Evolutionary conservation across 2,888 invertebrate species (phyloP), one percentile per base, ranked within the genome.

Genomic region (Anodontia alba): DNA sequence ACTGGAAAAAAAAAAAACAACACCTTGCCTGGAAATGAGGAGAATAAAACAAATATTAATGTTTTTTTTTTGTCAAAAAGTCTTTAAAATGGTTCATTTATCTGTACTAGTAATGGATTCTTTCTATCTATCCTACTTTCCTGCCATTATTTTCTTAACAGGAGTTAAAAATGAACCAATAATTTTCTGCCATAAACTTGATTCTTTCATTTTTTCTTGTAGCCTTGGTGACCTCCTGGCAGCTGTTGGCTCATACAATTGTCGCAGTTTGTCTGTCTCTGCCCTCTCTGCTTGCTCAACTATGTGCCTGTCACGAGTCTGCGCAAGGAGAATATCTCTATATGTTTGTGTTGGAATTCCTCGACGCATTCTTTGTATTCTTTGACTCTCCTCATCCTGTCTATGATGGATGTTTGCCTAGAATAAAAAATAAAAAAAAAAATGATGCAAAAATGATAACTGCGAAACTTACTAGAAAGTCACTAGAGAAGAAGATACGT

Each of bases 211-310:
- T 17, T 20, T 3, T 5, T 17, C 62, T 17, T 62, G 62, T 31
- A 62, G 33, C 20, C 73, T 36, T 33, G 81, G 74, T 8, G 76
- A 75, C 33, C 33, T 31, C 17, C 72, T 23, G 0, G 36, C 76
- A 15, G 71, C 75, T 23, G 75, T 72, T n/a, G 80, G 80, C 49
- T 76, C 57, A 38, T 80, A 80, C 33, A 80, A 31, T 42, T 76
- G 80, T 36, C 42, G 75, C n/a, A 72, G 26, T 73, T 78, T 78
- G 49, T 78, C 31, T 17, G 62, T 75, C 29, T 81, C 81, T 1
- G 71, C 73, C 38, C 71, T 67, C 57, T 78, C 81, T 17, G 76
- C 73, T 73, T 77, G 71, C 69, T 81, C 74, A 20, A 71, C 67
- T 29, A 70, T 42, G 49, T 81, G 73, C 23, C 77, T 74, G 70